phyloP scores from a whole-genome alignment of 2,888 invertebrate genomes.

The Hirtodrosophila cameraria region DNA sequence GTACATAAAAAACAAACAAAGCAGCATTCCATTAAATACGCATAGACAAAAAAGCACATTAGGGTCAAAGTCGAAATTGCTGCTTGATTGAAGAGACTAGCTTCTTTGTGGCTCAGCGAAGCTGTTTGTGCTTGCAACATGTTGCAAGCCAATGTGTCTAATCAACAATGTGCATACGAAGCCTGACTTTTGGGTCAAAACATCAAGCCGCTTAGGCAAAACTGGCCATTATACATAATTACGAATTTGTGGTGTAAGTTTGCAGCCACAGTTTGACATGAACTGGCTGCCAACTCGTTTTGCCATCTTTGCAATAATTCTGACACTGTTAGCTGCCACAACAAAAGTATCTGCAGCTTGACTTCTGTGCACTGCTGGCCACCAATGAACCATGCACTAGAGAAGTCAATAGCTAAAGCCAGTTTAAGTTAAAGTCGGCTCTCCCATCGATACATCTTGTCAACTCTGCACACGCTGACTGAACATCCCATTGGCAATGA shows the following conservation, averaged over 20 bases:
- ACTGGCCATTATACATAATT: slow-evolving; percentile 43
- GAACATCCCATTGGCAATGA: slow-evolving; percentile 39
- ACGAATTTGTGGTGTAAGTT: slow-evolving; percentile 33
- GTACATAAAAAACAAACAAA: slow-evolving; percentile 3
- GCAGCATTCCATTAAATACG: slow-evolving; percentile 3
- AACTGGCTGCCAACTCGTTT: slow-evolving; percentile 35
- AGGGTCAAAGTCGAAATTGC: slow-evolving; percentile 49
- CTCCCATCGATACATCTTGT: slow-evolving; percentile 41
- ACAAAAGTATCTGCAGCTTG: slow-evolving; percentile 18
- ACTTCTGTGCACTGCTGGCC: slow-evolving; percentile 11
- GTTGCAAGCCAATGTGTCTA: slow-evolving; percentile 29
- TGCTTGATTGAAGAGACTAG: slow-evolving; percentile 46
- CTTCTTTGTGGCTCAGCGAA: not conserved
- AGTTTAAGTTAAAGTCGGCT: slow-evolving; percentile 21
- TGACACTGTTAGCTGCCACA: slow-evolving; percentile 22
- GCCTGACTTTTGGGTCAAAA: slow-evolving; percentile 30
- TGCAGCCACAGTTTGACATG: slow-evolving; percentile 32
- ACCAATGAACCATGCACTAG: too few relatives aligned
- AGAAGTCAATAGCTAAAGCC: slow-evolving; percentile 25
- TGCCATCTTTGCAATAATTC: slow-evolving; percentile 19
- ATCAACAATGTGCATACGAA: slow-evolving; percentile 7
- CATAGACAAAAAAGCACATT: slow-evolving; percentile 28
- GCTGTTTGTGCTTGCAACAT: slow-evolving; percentile 31
- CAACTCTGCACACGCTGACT: slow-evolving; percentile 7
- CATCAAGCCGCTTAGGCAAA: slow-evolving; percentile 24